Base-by-base conservation (phyloP, 2,888 invertebrate genomes). In the Mechanitis mazaeus region DNA sequence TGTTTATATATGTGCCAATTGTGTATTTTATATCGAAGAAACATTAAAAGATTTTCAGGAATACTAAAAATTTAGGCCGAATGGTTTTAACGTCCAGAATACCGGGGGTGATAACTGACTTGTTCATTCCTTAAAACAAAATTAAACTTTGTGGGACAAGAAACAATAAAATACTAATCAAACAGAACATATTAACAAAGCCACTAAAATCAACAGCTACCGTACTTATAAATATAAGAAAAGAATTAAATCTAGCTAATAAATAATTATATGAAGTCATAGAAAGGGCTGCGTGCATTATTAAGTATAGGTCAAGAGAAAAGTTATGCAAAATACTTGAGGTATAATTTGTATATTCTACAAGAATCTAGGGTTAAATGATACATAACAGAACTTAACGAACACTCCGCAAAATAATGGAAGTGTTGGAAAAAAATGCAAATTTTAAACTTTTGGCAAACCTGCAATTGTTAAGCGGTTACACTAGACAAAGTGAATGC, bases 391-490 rank as follows among this genome's bases (percentile, higher is more conserved):
- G 53, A 64, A 71, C 63, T 45, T 63, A 63, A 72, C 65, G 61
- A 72, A 75, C 74, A 77, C 74, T 75, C 72, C 75, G 78, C 76
- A 80, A 79, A 78, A 69, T 64, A 83, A 75, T 63, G 68, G 71
- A 78, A 81, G 77, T 80, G 75, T 79, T 80, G 86, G 86, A 88
- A 88, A 89, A 88, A 84, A 89, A 88, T 88, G 89, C 89, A 80
- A 89, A 89, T 88, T 89, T 89, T 87, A 85, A 87, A 89, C 87
- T 83, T 79, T 84, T 88, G 89, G 89, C 89, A 89, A 89, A 88
- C 88, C 87, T 89, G 88, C 89, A 89, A 89, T 89, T 89, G 89
- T 89, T 89, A 89, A 89, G 87, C 80, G 83, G 81, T 64, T 59
- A 72, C 66, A 64, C 47, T 59, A 63, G 47, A 56, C 63, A 58